These are phyloP conservation scores for Otocyon megalotis DNA, from an alignment of 2,113 vertebrate species.

Conservation along the genomic window DNA sequence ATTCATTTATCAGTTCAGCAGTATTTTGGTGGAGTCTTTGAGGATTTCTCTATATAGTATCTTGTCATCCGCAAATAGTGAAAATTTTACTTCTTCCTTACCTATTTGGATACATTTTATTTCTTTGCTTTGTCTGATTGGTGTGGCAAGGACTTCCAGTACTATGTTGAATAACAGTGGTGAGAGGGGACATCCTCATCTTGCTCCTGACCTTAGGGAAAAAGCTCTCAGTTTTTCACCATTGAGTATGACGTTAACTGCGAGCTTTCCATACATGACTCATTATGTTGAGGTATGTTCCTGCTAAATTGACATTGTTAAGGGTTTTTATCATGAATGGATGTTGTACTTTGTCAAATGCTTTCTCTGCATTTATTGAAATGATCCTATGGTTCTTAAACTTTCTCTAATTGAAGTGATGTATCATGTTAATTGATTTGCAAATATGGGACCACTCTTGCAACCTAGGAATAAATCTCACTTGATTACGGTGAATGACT, in stretches of 20 bases:
- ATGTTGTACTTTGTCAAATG: background rate
- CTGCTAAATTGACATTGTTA: background rate
- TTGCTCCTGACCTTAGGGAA: background rate
- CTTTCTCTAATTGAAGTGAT: background rate
- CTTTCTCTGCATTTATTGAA: background rate
- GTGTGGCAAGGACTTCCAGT: background rate
- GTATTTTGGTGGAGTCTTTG: background rate
- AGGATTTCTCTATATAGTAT: background rate
- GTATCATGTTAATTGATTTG: background rate
- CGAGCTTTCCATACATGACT: background rate
- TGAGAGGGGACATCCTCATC: background rate
- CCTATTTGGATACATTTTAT: background rate
- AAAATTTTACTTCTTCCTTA: background rate
- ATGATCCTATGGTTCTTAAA: background rate
- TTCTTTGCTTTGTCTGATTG: background rate
- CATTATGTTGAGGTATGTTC: background rate
- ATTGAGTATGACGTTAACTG: background rate
- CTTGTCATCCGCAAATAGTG: background rate
- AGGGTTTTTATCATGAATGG: background rate
- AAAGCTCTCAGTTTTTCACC: background rate
- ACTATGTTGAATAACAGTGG: background rate
- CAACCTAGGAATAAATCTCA: background rate
- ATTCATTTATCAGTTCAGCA: background rate
- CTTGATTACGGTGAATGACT: background rate
- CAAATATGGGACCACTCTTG: background rate